Conservation (phyloP, 1,140 invertebrate genomes). For the Cecropterus lyciades region DNA sequence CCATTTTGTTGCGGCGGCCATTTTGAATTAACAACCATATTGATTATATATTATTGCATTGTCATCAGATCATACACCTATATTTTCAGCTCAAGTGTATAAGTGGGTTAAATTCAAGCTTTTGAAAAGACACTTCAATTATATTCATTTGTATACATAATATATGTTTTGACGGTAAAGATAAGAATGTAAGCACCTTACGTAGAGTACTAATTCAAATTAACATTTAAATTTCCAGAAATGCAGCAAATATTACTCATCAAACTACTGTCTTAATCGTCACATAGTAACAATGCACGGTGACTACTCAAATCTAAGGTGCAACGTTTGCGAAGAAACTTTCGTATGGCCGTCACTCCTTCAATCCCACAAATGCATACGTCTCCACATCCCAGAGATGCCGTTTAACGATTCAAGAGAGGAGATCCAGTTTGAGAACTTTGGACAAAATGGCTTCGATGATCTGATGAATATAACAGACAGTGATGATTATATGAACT, state of each 20-base stretch:
- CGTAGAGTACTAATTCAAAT: no score
- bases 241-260: slow-evolving; percentile 61
- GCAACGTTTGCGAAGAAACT: slow-evolving; percentile 60
- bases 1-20: no score
- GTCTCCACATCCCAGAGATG: slow-evolving; percentile 55
- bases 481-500: slow-evolving; percentile 54
- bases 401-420: slow-evolving; percentile 60
- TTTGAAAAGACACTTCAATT: no score
- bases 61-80: no score
- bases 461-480: slow-evolving; percentile 45
- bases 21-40: no score
- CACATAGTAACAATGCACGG: slow-evolving; percentile 53
- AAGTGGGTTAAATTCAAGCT: no score
- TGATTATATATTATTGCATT: no score
- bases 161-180: no score
- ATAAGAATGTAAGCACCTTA: no score
- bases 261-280: slow-evolving; percentile 56
- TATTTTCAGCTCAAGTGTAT: no score
- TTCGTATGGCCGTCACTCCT: slow-evolving; percentile 65
- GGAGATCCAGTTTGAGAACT: slow-evolving; percentile 57
- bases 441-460: slow-evolving; percentile 45
- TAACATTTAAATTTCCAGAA: slow-evolving; percentile 46
- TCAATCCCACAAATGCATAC: slow-evolving; percentile 58
- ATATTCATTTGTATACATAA: no score
- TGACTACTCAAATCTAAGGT: slow-evolving; percentile 44